Evolutionary conservation across 2,113 vertebrate genomes (phyloP).

Genomic region (Pedionomus torquatus): DNA sequence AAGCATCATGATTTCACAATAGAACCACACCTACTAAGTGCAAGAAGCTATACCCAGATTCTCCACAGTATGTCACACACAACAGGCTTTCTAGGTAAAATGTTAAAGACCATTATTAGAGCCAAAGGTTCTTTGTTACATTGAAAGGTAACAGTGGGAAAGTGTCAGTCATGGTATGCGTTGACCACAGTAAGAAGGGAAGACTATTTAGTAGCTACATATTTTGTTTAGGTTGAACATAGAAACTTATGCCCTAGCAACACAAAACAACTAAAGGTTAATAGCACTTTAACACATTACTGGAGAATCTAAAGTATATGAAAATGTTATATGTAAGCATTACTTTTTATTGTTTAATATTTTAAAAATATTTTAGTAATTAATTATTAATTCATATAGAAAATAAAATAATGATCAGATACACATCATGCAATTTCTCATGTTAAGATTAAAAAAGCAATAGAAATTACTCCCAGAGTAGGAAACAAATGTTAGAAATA

Average conservation of each 20-base stretch:
- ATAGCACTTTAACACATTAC: not conserved
- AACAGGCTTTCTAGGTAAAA: not conserved
- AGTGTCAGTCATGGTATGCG: not conserved
- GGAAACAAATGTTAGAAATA: not conserved
- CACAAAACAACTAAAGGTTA: not conserved
- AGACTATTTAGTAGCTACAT: not conserved
- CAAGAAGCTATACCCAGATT: not conserved
- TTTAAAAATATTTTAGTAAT: not conserved
- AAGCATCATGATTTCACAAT: not conserved
- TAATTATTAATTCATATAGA: not conserved
- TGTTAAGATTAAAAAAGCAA: not conserved
- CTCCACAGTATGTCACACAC: rapidly evolving
- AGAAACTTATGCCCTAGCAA: not conserved
- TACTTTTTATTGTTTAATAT: not conserved
- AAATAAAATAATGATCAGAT: not conserved
- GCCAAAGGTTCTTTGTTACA: not conserved
- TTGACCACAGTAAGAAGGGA: not conserved
- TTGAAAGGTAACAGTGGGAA: not conserved
- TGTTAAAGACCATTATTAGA: not conserved
- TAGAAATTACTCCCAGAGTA: not conserved
- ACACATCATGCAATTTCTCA: not conserved
- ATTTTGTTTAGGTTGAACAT: not conserved
- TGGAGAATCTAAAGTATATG: not conserved
- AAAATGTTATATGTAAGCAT: not conserved
- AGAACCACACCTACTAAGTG: not conserved